A percentile compares a stretch with the other conserved stretches of the same genome.
These are phyloP conservation scores for Microctenopoma stevenorrisi DNA, from an alignment of 2,797 vertebrate genomes.

Conservation along the genomic window DNA sequence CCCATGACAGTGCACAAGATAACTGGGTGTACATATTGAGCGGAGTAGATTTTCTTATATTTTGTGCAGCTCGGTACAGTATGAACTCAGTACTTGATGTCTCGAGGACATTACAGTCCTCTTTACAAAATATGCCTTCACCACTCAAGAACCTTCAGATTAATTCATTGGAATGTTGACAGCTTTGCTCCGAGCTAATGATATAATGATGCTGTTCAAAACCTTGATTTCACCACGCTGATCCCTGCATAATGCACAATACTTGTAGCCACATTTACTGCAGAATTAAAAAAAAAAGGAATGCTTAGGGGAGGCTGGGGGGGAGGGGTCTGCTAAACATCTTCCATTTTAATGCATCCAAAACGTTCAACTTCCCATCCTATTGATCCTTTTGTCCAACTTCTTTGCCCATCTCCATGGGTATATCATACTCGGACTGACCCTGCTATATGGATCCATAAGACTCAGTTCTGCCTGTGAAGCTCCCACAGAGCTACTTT, in stretches of 20 bases:
- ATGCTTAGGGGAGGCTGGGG: too few relatives aligned
- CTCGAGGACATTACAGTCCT: background rate
- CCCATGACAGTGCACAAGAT: too few relatives aligned
- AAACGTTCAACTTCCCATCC: background rate
- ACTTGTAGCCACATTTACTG: background rate
- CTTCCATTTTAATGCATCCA: conserved; percentile 1
- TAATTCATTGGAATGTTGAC: conserved; percentile 2
- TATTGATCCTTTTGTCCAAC: conserved; percentile 30
- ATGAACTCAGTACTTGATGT: background rate
- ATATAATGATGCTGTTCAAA: background rate
- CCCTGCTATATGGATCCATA: conserved; percentile 22
- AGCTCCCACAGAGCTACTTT: conserved; percentile 33
- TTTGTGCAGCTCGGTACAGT: background rate
- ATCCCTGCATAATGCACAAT: background rate
- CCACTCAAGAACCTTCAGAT: too few relatives aligned
- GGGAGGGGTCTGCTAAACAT: background rate
- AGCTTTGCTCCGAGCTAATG: conserved; percentile 5
- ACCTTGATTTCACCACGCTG: background rate
- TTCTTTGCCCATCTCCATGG: conserved; percentile 11
- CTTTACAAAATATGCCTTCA: background rate
- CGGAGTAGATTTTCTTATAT: background rate
- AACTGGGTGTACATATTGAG: too few relatives aligned
- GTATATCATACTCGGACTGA: conserved; percentile 45
- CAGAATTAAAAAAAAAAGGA: too few relatives aligned
- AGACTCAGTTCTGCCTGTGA: conserved; percentile 3